Percentiles rank a stretch among this genome's conserved stretches.
These are phyloP conservation scores for Mythimna ferrago DNA, from an alignment of 2,888 invertebrate species.

Conservation along the genomic window DNA sequence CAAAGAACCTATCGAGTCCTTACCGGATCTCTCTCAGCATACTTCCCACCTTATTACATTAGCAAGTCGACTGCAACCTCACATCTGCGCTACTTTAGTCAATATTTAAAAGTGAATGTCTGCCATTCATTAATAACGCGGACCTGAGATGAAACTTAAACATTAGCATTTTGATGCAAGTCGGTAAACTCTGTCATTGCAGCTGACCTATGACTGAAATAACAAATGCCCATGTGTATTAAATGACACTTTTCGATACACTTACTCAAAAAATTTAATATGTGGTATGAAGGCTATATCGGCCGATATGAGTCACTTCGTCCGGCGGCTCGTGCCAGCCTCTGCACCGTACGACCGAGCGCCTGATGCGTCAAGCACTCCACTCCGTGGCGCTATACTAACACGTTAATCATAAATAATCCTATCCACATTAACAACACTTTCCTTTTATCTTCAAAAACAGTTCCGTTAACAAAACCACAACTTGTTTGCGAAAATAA, in stretches of 20 bases:
- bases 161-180: too few relatives aligned
- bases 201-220: too few relatives aligned
- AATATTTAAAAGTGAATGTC: conserved; percentile 18
- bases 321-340: background rate
- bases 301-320: conserved; percentile 11
- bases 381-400: conserved; percentile 8
- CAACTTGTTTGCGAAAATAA: background rate
- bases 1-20: background rate
- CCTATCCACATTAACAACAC: background rate
- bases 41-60: conserved; percentile 5
- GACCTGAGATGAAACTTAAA: background rate
- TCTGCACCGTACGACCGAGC: background rate
- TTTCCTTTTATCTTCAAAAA: conserved; percentile 2
- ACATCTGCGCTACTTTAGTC: conserved; percentile 1
- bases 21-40: background rate
- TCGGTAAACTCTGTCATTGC: too few relatives aligned
- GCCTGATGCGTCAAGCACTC: conserved; percentile 19
- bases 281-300: background rate
- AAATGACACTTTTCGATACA: too few relatives aligned
- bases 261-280: too few relatives aligned
- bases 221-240: too few relatives aligned
- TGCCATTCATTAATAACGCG: conserved; percentile 3
- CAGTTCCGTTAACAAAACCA: background rate
- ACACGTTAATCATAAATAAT: background rate
- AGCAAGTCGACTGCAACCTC: conserved; percentile 24